Base-by-base conservation (phyloP, 37 sponge, comb jelly and placozoan species). In the Axinella damicornis region DNA sequence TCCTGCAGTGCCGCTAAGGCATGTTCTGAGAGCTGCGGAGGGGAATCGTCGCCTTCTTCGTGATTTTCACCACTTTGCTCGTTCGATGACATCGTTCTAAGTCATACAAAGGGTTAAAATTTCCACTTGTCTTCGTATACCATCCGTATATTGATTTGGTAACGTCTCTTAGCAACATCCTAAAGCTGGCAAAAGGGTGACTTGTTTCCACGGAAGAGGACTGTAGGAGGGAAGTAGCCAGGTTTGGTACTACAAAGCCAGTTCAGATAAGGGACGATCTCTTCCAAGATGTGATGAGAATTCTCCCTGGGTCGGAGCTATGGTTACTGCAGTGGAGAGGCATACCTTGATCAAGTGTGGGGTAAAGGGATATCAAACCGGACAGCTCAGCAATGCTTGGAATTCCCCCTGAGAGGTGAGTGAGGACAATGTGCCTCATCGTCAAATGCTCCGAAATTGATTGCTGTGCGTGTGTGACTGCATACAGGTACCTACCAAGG, bases 1-100 rank as follows among this genome's bases (percentile, higher is more conserved):
- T 95, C 95, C 59, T 85, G 86, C 19, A 95, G 87, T 37, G 92
- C 89, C 25, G 82, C 75, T 36, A 88, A 25, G 24, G 95, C 67
- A 17, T 88, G 56, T 12, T 54, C 92, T 31, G 95, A 92, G 6
- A 95, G 75, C 69, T 82, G 68, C 12, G 92, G 92, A 4, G 34
- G 28, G 40, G 77, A 83, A 56, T 83, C 95, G 20, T 80, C 92
- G 6, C 58, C 77, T 2, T 75, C 78, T 46, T 46, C 46, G 9
- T 46, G 46, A 12, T 46, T 46, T 46, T 46, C 46, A 9, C 46
- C 46, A 9, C 46, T 46, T 46, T 46, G 46, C 6, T 46, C 46
- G n/a, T n/a, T n/a, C n/a, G n/a, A n/a, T n/a, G n/a, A n/a, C n/a
- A n/a, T n/a, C n/a, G n/a, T n/a, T n/a, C n/a, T n/a, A n/a, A n/a